These are phyloP conservation scores for Spinibarbus caldwelli DNA, from an alignment of 2,797 vertebrate genomes.

Conservation along the genomic window DNA sequence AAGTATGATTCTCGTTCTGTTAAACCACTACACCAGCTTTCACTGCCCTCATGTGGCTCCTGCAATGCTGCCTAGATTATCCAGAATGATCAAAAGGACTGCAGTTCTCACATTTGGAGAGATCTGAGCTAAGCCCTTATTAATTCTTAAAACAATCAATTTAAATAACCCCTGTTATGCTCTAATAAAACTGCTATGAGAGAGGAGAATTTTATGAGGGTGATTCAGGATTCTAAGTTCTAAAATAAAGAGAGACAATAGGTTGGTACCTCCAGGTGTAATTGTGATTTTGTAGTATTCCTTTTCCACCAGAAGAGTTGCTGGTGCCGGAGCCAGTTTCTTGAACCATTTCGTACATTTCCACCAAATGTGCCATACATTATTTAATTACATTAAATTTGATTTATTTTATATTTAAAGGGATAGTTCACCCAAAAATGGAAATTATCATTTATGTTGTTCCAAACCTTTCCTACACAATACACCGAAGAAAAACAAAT, in stretches of 20 bases:
- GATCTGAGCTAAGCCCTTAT: slow-evolving; percentile 21
- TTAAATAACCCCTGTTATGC: slow-evolving; percentile 24
- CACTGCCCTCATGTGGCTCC: slow-evolving; percentile 53
- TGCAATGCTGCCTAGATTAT: slow-evolving; percentile 40
- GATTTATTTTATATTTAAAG: background rate
- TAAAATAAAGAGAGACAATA: slow-evolving; percentile 30
- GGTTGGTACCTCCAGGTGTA: background rate
- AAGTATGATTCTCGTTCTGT: slow-evolving; percentile 20
- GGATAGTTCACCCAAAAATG: background rate
- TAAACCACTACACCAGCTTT: slow-evolving; percentile 43
- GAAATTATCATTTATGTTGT: background rate
- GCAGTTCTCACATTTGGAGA: slow-evolving; percentile 17
- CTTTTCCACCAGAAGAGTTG: background rate
- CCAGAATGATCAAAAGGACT: slow-evolving; percentile 42
- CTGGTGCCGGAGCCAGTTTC: background rate
- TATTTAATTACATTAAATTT: background rate
- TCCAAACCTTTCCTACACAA: background rate
- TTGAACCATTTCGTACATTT: background rate
- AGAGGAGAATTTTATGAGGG: background rate
- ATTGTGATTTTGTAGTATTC: background rate
- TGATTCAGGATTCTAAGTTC: slow-evolving; percentile 21
- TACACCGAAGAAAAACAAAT: rapidly evolving
- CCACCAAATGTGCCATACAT: background rate
- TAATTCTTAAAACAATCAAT: slow-evolving; percentile 26
- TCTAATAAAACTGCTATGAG: slow-evolving; percentile 20